phyloP scores from a whole-genome alignment of 1,140 invertebrate species.

The Drosophila nannoptera region DNA sequence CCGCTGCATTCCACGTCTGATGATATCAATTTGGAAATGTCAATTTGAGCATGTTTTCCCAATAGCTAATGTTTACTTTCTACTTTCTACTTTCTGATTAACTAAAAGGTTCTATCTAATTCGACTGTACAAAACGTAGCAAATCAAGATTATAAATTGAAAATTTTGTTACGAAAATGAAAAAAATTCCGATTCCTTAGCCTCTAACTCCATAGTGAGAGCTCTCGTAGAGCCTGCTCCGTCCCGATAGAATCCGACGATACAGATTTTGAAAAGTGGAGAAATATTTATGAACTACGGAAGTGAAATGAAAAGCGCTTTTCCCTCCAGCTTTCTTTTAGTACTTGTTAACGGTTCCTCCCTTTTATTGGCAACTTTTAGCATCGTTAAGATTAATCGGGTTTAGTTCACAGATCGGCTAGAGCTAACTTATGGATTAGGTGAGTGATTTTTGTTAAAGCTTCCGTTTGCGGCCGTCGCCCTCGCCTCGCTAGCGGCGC shows the following conservation, averaged over 20 bases:
- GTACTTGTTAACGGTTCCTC: slow-evolving; percentile 61
- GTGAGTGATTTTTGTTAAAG: slow-evolving; percentile 71
- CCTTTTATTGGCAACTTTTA: slow-evolving; percentile 71
- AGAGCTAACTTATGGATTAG: slow-evolving; percentile 60
- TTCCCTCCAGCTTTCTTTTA: slow-evolving; percentile 30
- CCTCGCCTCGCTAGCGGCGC: slow-evolving; percentile 25
- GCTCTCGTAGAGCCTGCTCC: no score
- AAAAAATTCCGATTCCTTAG: neutral
- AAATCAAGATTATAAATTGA: neutral
- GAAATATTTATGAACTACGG: neutral
- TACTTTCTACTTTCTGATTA: neutral
- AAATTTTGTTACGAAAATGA: neutral
- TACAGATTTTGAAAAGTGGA: neutral
- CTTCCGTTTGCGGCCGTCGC: slow-evolving; percentile 49
- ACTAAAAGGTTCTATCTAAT: no score
- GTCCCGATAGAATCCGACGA: no score
- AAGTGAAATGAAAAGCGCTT: neutral
- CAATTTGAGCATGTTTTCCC: neutral
- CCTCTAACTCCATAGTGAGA: no score
- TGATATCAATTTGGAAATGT: neutral
- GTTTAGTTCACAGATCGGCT: slow-evolving; percentile 52
- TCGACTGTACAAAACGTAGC: neutral
- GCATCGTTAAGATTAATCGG: slow-evolving; percentile 65
- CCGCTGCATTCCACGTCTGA: slow-evolving; percentile 15
- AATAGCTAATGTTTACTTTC: no score